These are phyloP conservation scores for Calonectris borealis DNA, from an alignment of 2,113 vertebrate species.

Conservation along the genomic window DNA sequence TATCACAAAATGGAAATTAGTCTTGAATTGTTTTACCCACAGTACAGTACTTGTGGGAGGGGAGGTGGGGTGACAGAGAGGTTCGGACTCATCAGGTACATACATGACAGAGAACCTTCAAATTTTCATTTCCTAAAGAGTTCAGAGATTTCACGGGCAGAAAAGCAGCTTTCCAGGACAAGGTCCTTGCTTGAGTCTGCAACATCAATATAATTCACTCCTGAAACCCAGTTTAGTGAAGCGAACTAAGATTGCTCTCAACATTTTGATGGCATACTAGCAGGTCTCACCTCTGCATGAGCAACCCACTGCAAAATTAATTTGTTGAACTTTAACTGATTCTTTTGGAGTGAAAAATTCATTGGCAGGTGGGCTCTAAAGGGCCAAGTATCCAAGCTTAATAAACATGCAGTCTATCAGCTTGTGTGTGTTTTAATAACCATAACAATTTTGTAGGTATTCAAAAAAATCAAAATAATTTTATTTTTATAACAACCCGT, in stretches of 20 bases:
- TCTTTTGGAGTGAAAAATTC: not conserved
- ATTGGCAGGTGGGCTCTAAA: not conserved
- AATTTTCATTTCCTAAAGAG: not conserved
- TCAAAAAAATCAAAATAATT: not conserved
- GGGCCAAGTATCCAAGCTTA: not conserved
- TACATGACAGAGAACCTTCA: not conserved
- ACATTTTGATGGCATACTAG: not conserved
- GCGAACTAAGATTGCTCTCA: not conserved
- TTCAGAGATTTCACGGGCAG: not conserved
- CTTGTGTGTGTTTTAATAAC: conserved; percentile 27
- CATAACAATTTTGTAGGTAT: not conserved
- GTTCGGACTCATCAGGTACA: not conserved
- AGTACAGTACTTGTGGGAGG: not conserved
- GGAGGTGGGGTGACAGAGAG: not conserved
- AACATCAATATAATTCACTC: not conserved
- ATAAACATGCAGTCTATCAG: not conserved
- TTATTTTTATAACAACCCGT: conserved; percentile 30
- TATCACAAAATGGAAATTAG: not conserved
- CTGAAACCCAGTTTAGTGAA: not conserved
- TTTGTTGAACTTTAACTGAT: conserved; percentile 11
- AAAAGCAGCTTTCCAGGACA: not conserved
- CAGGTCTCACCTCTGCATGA: not conserved
- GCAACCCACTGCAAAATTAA: not conserved
- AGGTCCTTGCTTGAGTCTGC: not conserved
- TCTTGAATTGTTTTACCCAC: not conserved